These are phyloP conservation scores for Syritta pipiens DNA, from an alignment of 2,888 invertebrate species.

Conservation along the genomic window DNA sequence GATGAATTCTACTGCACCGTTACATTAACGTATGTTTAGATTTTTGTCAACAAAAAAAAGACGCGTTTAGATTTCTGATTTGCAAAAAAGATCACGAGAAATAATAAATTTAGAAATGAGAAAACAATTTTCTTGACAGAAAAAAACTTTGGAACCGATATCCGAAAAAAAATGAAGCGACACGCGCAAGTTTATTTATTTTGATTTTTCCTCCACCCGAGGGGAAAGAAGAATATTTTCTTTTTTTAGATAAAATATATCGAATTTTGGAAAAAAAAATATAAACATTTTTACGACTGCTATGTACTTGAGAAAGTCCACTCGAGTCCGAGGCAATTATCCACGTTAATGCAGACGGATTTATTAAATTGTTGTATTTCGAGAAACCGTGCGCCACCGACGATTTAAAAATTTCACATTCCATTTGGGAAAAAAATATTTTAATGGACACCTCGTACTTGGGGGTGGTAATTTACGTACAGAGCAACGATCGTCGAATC, in stretches of 20 bases:
- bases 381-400: neutral
- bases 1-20: neutral
- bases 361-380: constrained; percentile 11
- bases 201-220: neutral
- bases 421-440: neutral
- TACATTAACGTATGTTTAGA: neutral
- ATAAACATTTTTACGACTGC: constrained; percentile 15
- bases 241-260: neutral
- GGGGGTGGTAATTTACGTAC: no score
- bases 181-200: constrained; percentile 53
- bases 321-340: constrained; percentile 28
- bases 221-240: neutral
- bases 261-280: constrained; percentile 1
- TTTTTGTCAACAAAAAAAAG: neutral
- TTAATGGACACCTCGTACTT: no score
- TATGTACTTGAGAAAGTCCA: constrained; percentile 43
- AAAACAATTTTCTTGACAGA: neutral
- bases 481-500: no score
- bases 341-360: constrained; percentile 2
- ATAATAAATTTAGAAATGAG: neutral
- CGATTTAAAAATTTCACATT: constrained; percentile 7
- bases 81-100: neutral
- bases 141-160: neutral
- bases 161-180: constrained; percentile 2
- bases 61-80: no score